Evolutionary conservation across 1,140 invertebrate genomes (phyloP).

Genomic region (Cotesia chilonis): DNA sequence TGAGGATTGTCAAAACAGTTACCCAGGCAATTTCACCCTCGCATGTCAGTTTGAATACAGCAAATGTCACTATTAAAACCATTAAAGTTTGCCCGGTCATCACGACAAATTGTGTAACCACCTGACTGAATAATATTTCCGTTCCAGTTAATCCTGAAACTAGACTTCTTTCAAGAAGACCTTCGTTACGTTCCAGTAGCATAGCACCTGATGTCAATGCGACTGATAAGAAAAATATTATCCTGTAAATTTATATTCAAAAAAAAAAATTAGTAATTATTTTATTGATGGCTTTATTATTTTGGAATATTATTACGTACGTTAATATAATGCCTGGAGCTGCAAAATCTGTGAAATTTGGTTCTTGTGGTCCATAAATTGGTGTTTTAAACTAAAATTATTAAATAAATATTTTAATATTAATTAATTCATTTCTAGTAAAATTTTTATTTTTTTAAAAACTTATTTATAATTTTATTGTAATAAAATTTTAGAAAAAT

Average conservation of each 20-base stretch:
- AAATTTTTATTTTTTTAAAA: too few relatives aligned
- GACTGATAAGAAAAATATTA: conserved; percentile 93
- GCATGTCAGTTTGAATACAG: conserved; percentile 82
- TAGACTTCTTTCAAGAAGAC: conserved; percentile 85
- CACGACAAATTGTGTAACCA: conserved; percentile 87
- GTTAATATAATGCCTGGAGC: conserved; percentile 92
- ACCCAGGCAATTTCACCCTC: conserved; percentile 82
- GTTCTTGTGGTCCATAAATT: conserved; percentile 83
- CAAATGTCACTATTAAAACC: conserved; percentile 84
- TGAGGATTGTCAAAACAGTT: conserved; percentile 78
- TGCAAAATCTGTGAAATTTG: conserved; percentile 94
- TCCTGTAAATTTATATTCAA: conserved; percentile 68
- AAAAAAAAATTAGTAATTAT: conserved; percentile 12
- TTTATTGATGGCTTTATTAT: not conserved
- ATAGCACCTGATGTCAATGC: conserved; percentile 90
- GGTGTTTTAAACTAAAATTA: conserved; percentile 76
- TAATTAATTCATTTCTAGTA: not conserved
- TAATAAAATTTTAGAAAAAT: too few relatives aligned
- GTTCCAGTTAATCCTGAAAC: conserved; percentile 75
- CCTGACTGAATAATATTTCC: conserved; percentile 85
- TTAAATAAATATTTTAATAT: conserved; percentile 1
- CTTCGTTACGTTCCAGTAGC: conserved; percentile 89
- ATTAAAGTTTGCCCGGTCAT: conserved; percentile 86
- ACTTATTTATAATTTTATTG: too few relatives aligned
- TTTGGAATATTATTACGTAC: conserved; percentile 65